These are phyloP conservation scores for Platichthys flesus DNA, from an alignment of 2,113 vertebrate genomes.

Conservation along the genomic window DNA sequence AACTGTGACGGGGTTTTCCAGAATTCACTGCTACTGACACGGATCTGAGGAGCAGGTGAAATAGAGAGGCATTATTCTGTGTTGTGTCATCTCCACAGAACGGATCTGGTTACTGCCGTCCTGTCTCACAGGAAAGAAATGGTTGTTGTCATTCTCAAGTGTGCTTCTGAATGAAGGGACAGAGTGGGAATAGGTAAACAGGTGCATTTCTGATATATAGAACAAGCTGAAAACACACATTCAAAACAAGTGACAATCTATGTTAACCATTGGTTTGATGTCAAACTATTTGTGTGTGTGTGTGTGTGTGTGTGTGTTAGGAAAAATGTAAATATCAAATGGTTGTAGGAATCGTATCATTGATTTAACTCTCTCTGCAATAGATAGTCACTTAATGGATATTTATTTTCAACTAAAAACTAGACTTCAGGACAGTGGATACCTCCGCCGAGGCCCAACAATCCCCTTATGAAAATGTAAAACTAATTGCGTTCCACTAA, in stretches of 20 bases:
- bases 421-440: too few relatives aligned
- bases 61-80: conserved; percentile 34
- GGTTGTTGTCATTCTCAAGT: conserved; percentile 27
- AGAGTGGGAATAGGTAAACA: background rate
- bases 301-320: background rate
- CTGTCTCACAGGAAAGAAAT: conserved; percentile 18
- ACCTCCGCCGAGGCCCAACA: too few relatives aligned
- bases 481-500: background rate
- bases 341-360: too few relatives aligned
- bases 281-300: conserved; percentile 10
- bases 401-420: too few relatives aligned
- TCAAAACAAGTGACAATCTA: background rate
- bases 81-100: conserved; percentile 64
- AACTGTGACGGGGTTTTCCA: conserved; percentile 78
- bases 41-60: conserved; percentile 58
- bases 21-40: conserved; percentile 49
- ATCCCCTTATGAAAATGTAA: too few relatives aligned
- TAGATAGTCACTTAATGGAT: too few relatives aligned
- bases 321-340: too few relatives aligned
- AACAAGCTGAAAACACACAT: background rate
- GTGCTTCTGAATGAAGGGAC: conserved; percentile 18
- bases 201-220: background rate
- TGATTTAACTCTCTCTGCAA: too few relatives aligned
- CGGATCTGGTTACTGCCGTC: conserved; percentile 49
- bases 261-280: conserved; percentile 20